phyloP scores from a whole-genome alignment of 2,797 vertebrate species.

The Malacoctenus gilli region DNA sequence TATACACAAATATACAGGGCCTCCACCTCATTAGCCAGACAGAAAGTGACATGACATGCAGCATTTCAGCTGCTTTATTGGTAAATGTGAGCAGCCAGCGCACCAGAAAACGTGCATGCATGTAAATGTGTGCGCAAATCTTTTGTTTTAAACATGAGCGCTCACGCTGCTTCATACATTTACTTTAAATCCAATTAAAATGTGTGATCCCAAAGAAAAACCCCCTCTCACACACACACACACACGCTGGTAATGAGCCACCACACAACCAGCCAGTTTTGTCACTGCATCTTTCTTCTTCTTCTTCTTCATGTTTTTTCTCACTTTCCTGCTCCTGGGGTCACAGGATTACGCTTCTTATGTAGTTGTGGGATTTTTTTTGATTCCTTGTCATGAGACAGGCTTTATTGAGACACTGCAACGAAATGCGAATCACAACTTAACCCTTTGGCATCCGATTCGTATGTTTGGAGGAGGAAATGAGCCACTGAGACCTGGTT shows the following conservation, averaged over 20 bases:
- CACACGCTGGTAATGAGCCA: constrained; percentile 5
- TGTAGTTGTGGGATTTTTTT: no score
- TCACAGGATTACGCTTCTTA: no score
- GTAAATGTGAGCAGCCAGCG: not conserved
- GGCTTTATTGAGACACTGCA: no score
- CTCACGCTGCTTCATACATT: not conserved
- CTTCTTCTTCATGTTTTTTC: no score
- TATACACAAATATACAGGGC: not conserved
- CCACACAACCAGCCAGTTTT: no score
- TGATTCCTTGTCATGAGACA: no score
- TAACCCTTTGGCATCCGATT: no score
- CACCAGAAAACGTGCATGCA: not conserved
- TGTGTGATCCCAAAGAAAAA: constrained; percentile 24
- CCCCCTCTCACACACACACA: constrained; percentile 27
- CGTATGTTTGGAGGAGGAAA: no score
- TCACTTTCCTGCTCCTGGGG: no score
- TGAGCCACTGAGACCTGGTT: no score
- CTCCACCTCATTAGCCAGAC: constrained; percentile 29
- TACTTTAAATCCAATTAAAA: constrained; percentile 61
- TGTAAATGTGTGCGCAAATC: constrained; percentile 26
- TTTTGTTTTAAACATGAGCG: constrained; percentile 44
- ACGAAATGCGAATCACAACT: no score
- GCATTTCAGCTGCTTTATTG: constrained; percentile 13
- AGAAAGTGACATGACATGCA: constrained; percentile 3
- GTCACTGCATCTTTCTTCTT: no score